Base-by-base conservation (phyloP, 2,888 invertebrate genomes). In the Coecobrya sp. region DNA sequence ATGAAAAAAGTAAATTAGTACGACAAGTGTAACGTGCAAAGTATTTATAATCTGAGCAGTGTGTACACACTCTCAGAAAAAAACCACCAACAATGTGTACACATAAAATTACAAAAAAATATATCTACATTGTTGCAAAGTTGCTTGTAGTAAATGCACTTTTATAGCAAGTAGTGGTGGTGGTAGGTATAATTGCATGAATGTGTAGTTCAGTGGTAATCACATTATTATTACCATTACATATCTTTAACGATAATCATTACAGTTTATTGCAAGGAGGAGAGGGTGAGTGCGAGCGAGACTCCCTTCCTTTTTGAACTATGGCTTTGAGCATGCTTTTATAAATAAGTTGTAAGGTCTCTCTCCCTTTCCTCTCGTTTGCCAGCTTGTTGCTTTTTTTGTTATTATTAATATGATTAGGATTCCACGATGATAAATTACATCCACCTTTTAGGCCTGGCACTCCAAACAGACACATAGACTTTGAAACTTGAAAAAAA, bases 361-460 rank as follows among this genome's bases (percentile, higher is more conserved):
- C n/a, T n/a, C n/a, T n/a, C 89, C 68, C 68, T 70, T 68, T 55
- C 62, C 55, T 70, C 55, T 59, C 36, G 2, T n/a, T 22, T 42
- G 22, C 45, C 11, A 2, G 22, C 76, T 49, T 49, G 76, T 42
- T 73, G 36, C 30, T 42, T 73, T 19, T 3, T 8, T 59, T 52
- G 10, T 52, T 22, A n/a, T 1, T 59, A 59, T 65, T 68, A 68
- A 68, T 68, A 68, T 30, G 10, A 68, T 30, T 68, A 68, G 1
- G 49, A 25, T 22, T 76, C 19, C 16, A 89, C 36, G 70, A 84
- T 59, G 84, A 89, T 89, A 84, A 89, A 89, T 89, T 89, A 84
- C 89, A 62, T 55, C 42, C 79, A 25, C 62, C 45, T 62, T 62
- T 42, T 30, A 42, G 68, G 68, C 85, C 86, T 70, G 86, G 49